Evolutionary conservation across 2,888 invertebrate genomes (phyloP).

Genomic region (Keiferia lycopersicella): DNA sequence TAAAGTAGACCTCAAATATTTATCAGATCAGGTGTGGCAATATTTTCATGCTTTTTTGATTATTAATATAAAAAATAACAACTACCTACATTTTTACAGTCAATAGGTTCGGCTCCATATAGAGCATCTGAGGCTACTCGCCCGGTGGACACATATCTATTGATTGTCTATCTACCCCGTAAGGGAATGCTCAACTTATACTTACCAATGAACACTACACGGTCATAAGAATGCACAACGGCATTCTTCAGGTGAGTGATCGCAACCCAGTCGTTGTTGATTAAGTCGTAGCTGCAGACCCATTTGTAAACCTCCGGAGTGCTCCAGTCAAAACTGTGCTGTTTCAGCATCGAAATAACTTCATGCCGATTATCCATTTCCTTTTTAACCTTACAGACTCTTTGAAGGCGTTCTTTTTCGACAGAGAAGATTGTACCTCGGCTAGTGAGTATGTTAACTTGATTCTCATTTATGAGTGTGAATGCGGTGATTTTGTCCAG

Average conservation of each 20-base stretch:
- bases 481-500: background rate
- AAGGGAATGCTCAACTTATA: no score
- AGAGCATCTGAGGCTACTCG: no score
- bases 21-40: no score
- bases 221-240: background rate
- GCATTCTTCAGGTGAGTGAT: background rate
- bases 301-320: background rate
- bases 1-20: no score
- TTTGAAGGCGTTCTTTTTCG: background rate
- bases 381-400: background rate
- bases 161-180: no score
- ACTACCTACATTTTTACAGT: no score
- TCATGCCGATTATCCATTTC: background rate
- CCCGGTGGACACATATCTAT: no score
- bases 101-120: no score
- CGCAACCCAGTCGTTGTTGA: constrained; percentile 1
- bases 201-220: constrained; percentile 4
- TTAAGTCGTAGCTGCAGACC: background rate
- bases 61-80: no score
- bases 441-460: background rate
- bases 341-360: background rate
- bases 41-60: no score
- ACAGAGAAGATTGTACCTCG: background rate
- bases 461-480: background rate
- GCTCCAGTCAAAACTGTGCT: background rate